Conservation (phyloP, 2,888 invertebrate genomes). For the Hyposoter didymator region DNA sequence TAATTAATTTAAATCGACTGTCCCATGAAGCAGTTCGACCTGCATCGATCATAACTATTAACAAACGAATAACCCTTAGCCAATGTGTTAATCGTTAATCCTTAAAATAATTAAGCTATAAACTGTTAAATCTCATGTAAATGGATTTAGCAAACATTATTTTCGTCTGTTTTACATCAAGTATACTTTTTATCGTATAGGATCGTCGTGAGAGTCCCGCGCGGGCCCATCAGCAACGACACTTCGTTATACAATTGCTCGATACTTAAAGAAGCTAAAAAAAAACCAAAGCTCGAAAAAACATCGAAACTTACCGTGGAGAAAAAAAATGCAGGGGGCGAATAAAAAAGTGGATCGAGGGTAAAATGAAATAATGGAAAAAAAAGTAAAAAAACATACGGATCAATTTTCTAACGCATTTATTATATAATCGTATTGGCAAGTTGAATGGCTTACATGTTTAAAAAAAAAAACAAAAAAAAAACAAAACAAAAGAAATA, state of each 20-base stretch:
- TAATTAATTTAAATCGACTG: conserved; percentile 30
- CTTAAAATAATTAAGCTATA: conserved; percentile 30
- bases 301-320: conserved; percentile 59
- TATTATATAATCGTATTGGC: conserved; percentile 83
- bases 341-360: conserved; percentile 28
- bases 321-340: conserved; percentile 3
- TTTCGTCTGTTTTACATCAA: conserved; percentile 17
- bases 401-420: conserved; percentile 80
- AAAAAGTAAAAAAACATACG: conserved; percentile 69
- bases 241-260: conserved; percentile 40
- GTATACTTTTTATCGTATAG: conserved; percentile 58
- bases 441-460: conserved; percentile 83
- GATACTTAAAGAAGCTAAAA: not conserved
- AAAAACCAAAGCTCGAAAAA: conserved; percentile 11
- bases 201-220: not conserved
- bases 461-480: conserved; percentile 69
- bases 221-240: not conserved
- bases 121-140: conserved; percentile 45
- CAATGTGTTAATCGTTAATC: conserved; percentile 10
- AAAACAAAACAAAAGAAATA: conserved; percentile 71
- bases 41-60: conserved; percentile 51
- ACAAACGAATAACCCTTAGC: conserved; percentile 59
- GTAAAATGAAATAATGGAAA: conserved; percentile 71
- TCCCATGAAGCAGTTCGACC: conserved; percentile 8
- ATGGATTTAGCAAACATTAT: conserved; percentile 29